phyloP scores from a whole-genome alignment of 2,888 invertebrate species.

The Xestia c-nigrum region DNA sequence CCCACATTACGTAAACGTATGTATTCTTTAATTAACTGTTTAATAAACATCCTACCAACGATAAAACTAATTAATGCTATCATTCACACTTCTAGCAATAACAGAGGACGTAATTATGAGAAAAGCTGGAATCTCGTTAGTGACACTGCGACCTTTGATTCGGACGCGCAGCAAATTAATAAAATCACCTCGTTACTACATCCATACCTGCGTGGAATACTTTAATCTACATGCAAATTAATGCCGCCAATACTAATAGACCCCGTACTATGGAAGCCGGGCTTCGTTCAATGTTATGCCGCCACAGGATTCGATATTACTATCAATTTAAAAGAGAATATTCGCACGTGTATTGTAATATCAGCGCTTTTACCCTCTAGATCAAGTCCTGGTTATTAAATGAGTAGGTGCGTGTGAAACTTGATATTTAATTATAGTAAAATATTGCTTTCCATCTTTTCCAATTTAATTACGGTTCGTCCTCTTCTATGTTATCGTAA shows the following conservation, averaged over 20 bases:
- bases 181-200: constrained; percentile 72
- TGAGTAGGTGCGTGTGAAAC: background rate
- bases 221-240: constrained; percentile 87
- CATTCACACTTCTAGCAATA: constrained; percentile 33
- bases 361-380: constrained; percentile 13
- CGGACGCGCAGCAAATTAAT: constrained; percentile 55
- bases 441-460: constrained; percentile 3
- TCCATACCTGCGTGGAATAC: constrained; percentile 76
- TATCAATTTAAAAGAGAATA: constrained; percentile 39
- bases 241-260: constrained; percentile 85
- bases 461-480: background rate
- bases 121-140: constrained; percentile 52
- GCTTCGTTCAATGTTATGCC: constrained; percentile 58
- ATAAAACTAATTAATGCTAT: constrained; percentile 36
- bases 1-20: constrained; percentile 6
- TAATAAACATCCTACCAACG: constrained; percentile 7
- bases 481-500: background rate
- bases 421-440: constrained; percentile 10
- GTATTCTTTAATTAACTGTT: constrained; percentile 23
- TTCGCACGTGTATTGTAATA: constrained; percentile 26
- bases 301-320: constrained; percentile 36
- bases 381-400: constrained; percentile 11
- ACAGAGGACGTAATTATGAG: constrained; percentile 34
- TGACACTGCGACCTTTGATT: constrained; percentile 54
- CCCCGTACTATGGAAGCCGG: constrained; percentile 70